A percentile compares a stretch with the other conserved stretches of the same genome.
Conservation (phyloP, 92 coral and sea anemone genomes). For the Chrysogorgia sp. region DNA sequence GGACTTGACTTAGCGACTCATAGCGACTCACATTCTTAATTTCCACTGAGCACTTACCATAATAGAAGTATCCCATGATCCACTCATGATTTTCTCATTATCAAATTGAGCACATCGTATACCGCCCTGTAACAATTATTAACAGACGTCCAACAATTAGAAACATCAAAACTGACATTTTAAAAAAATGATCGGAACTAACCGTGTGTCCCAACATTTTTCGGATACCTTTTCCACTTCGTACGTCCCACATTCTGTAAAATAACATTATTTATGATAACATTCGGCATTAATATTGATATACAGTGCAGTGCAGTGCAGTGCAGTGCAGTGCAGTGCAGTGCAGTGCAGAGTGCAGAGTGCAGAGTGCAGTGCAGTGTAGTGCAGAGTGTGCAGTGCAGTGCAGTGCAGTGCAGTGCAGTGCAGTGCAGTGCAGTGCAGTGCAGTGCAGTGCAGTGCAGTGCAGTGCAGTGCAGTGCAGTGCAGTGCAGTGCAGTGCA, state of each 20-base stretch:
- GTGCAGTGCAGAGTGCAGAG: no score
- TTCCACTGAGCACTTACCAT: constrained; percentile 59
- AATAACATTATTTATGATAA: not conserved
- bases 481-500: not conserved
- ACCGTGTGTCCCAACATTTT: constrained; percentile 95
- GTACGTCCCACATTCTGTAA: constrained; percentile 88
- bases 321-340: not conserved
- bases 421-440: not conserved
- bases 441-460: not conserved
- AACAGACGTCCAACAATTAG: not conserved
- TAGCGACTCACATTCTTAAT: not conserved
- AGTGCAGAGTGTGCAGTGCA: not conserved
- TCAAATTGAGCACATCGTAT: constrained; percentile 92
- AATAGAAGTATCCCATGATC: constrained; percentile 97
- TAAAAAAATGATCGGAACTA: not conserved
- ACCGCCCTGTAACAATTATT: constrained; percentile 74
- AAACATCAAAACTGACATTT: not conserved
- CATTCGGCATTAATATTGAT: not conserved
- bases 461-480: not conserved
- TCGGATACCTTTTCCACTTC: constrained; percentile 85
- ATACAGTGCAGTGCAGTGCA: not conserved
- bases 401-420: not conserved
- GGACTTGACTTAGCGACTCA: not conserved
- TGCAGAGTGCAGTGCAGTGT: not conserved
- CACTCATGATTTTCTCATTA: constrained; percentile 74